Base-by-base conservation (phyloP, 2,797 vertebrate genomes). In the Novumbra hubbsi region DNA sequence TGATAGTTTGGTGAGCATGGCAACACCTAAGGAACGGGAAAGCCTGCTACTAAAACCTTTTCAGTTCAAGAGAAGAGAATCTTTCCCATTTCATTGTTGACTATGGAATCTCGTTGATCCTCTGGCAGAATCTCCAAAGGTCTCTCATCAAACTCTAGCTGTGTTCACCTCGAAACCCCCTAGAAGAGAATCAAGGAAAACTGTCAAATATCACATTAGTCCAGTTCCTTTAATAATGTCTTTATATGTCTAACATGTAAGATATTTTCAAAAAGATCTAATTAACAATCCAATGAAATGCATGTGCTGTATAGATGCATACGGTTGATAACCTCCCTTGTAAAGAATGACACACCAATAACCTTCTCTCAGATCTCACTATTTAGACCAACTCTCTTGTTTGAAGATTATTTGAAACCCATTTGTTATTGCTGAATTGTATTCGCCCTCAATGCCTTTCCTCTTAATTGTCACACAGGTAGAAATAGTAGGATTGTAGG, bases 1-100 rank as follows among this genome's bases (percentile, higher is more conserved):
- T 71, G 62, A 68, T 74, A 21, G 67, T 71, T 75, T 49, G 60
- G 71, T 70, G 74, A 74, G 71, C 78, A 81, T 83, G 82, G 80
- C 83, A 74, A 74, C 76, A 38, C 65, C 63, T 73, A 73, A 70
- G 34, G 65, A 76, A 84, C 75, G 63, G 62, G 64, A 77, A 57
- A 2, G 72, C 48, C 27, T 60, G 69, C 34, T 21, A 68, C 63
- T 24, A 77, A 17, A 55, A 64, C 50, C 75, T 76, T 74, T 68
- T 80, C 73, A 64, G 69, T 50, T n/a, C n/a, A n/a, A n/a, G n/a
- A n/a, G n/a, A 55, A 34, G 63, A 64, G 64, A 0, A 72, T 34
- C 57, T 73, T 68, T 65, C 76, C 5, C 21, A 21, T 7, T 73
- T 50, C 74, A 65, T 69, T 15, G 34, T 17, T 75, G 76, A 68